Evolutionary conservation across 2,113 vertebrate species (phyloP).

Genomic region (Limanda limanda): DNA sequence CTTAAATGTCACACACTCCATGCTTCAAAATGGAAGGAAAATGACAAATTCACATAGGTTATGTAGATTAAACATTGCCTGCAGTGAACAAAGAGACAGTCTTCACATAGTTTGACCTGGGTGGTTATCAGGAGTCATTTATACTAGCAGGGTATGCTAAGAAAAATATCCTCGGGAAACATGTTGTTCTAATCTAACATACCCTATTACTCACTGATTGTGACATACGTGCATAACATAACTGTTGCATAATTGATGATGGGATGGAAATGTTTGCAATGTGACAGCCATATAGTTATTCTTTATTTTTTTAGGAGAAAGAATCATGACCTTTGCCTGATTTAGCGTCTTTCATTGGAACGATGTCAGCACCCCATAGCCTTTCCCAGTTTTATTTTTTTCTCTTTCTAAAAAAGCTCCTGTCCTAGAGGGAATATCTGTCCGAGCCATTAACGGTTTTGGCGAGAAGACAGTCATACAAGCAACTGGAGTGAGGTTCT

Average conservation of each 20-base stretch:
- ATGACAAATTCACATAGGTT: conserved; percentile 38
- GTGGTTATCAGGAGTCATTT: conserved; percentile 25
- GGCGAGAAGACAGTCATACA: conserved; percentile 46
- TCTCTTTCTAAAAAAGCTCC: conserved; percentile 41
- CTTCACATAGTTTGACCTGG: conserved; percentile 17
- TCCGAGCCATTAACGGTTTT: conserved; percentile 59
- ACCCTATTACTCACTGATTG: conserved; percentile 20
- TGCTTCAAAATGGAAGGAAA: conserved; percentile 32
- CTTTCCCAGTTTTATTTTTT: conserved; percentile 5
- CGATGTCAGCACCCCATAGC: not conserved
- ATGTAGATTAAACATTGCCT: conserved; percentile 52
- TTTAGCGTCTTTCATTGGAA: conserved; percentile 7
- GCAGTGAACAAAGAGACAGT: conserved; percentile 35
- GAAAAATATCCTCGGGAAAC: conserved; percentile 7
- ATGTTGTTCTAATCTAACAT: not conserved
- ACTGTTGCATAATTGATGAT: not conserved
- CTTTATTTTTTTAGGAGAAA: conserved; percentile 26
- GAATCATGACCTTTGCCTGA: conserved; percentile 31
- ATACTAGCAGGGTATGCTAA: conserved; percentile 5
- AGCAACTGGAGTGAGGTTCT: conserved; percentile 35
- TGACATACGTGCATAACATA: not conserved
- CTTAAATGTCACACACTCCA: conserved; percentile 59
- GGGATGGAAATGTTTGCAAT: conserved; percentile 2
- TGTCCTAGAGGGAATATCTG: conserved; percentile 61
- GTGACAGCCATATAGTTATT: conserved; percentile 8